Percentiles rank a stretch among this genome's conserved stretches.
These are phyloP conservation scores for Chaetogeoica ovagalla DNA, from an alignment of 2,888 invertebrate species.

Conservation along the genomic window DNA sequence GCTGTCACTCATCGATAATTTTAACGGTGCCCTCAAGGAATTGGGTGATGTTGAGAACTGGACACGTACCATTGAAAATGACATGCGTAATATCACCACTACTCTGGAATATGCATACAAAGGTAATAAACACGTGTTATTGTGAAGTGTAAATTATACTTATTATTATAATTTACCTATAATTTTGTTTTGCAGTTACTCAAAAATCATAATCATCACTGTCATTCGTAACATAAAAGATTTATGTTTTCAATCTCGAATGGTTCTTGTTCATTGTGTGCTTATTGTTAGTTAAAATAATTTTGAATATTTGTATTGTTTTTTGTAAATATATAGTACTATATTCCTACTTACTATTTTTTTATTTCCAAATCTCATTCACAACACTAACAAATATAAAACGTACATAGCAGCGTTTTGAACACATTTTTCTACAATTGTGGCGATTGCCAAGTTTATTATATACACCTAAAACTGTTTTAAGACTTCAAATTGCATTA, in stretches of 20 bases:
- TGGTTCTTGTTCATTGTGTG: not conserved
- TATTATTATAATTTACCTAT: not conserved
- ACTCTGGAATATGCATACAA: slow-evolving; percentile 93
- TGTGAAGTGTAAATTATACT: not conserved
- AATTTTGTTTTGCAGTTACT: slow-evolving; percentile 37
- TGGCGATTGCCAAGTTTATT: no score
- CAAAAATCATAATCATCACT: slow-evolving; percentile 7
- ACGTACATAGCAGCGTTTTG: no score
- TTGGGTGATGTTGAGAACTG: slow-evolving; percentile 98
- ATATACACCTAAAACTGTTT: no score
- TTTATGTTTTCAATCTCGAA: not conserved
- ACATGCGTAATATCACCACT: slow-evolving; percentile 88
- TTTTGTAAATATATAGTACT: slow-evolving; percentile 18
- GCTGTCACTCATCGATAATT: slow-evolving; percentile 87
- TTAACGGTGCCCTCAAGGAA: slow-evolving; percentile 88
- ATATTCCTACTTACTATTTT: no score
- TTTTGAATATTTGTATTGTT: no score
- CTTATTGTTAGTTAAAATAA: not conserved
- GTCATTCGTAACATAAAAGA: not conserved
- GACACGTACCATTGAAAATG: slow-evolving; percentile 94
- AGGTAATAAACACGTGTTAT: slow-evolving; percentile 59
- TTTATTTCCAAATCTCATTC: no score
- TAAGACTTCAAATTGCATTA: no score
- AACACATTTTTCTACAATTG: no score
- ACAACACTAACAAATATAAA: no score